Conservation (phyloP, 2,888 invertebrate genomes). For the Orgyia antiqua region DNA sequence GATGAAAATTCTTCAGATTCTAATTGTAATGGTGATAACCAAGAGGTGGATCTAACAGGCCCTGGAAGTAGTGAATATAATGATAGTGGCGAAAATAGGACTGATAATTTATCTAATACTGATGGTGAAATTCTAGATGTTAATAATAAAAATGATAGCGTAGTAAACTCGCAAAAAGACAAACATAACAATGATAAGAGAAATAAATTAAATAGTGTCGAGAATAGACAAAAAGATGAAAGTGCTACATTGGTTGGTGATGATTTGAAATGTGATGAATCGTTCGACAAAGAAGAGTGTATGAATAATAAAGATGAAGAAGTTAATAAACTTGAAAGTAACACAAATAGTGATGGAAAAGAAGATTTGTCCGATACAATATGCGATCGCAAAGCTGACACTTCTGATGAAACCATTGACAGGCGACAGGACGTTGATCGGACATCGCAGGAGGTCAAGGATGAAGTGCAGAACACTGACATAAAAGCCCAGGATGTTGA, state of each 20-base stretch:
- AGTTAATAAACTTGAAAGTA: too few species aligned
- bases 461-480: too few species aligned
- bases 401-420: background rate
- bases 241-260: background rate
- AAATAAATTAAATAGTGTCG: slow-evolving; percentile 5
- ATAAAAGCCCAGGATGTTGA: too few species aligned
- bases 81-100: slow-evolving; percentile 57
- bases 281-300: slow-evolving; percentile 1
- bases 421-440: too few species aligned
- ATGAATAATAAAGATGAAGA: too few species aligned
- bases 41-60: slow-evolving; percentile 60
- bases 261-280: slow-evolving; percentile 4
- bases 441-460: too few species aligned
- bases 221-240: slow-evolving; percentile 1
- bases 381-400: background rate
- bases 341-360: too few species aligned
- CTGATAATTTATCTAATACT: slow-evolving; percentile 14
- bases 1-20: slow-evolving; percentile 73
- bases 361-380: background rate
- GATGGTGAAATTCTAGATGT: slow-evolving; percentile 8
- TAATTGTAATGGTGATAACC: slow-evolving; percentile 37
- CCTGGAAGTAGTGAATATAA: slow-evolving; percentile 68
- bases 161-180: slow-evolving; percentile 3
- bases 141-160: slow-evolving; percentile 7
- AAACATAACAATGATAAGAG: slow-evolving; percentile 1